Conservation (phyloP, 2,797 vertebrate species). For the Merluccius polli region DNA sequence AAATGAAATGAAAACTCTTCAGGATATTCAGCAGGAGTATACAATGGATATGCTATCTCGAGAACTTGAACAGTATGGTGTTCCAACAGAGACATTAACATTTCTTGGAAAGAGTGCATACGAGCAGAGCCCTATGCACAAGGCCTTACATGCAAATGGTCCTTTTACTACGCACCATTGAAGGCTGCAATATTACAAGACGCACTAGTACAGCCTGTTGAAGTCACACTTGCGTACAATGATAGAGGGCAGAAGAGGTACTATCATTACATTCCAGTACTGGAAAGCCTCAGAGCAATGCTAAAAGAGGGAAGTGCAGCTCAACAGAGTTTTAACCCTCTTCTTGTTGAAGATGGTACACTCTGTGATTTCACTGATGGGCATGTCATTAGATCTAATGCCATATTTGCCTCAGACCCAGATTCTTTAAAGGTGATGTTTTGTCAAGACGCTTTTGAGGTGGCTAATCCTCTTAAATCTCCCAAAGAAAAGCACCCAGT, state of each 20-base stretch:
- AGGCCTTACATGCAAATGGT: slow-evolving; percentile 26
- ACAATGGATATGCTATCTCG: slow-evolving; percentile 13
- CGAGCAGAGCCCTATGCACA: slow-evolving; percentile 25
- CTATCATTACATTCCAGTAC: slow-evolving; percentile 26
- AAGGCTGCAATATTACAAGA: slow-evolving; percentile 36
- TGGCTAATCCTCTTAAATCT: slow-evolving; percentile 26
- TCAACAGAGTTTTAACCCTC: slow-evolving; percentile 14
- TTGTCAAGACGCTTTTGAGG: slow-evolving; percentile 33
- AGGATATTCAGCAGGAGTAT: slow-evolving; percentile 30
- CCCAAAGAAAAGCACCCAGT: slow-evolving; percentile 30
- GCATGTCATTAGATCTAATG: slow-evolving; percentile 20
- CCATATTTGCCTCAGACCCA: slow-evolving; percentile 31
- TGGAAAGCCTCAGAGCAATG: slow-evolving; percentile 22
- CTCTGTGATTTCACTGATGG: slow-evolving; percentile 29
- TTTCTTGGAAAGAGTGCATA: slow-evolving; percentile 28
- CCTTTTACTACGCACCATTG: slow-evolving; percentile 21
- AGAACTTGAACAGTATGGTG: slow-evolving; percentile 29
- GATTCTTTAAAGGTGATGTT: slow-evolving; percentile 28
- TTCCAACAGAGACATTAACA: slow-evolving; percentile 20
- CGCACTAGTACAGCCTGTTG: slow-evolving; percentile 23
- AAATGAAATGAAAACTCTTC: slow-evolving; percentile 19
- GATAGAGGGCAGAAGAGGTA: slow-evolving; percentile 18
- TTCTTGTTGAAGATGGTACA: slow-evolving; percentile 13
- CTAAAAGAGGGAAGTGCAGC: slow-evolving; percentile 1
- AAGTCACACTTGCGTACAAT: slow-evolving; percentile 31